Base-by-base conservation (phyloP, 2,888 invertebrate species). In the Leptopilina syphax region DNA sequence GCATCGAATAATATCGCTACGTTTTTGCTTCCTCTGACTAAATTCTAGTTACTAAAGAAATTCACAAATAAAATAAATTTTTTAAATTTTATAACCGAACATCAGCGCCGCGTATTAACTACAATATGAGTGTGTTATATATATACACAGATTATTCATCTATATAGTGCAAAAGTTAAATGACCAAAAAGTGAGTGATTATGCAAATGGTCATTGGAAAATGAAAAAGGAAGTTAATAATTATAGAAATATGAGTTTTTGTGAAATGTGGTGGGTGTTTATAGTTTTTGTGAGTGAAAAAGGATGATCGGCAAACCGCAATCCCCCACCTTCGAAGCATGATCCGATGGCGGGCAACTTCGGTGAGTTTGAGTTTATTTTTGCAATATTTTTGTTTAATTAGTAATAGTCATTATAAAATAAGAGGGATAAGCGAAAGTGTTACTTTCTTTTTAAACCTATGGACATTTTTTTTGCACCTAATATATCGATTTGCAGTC, bases 331-430 rank as follows among this genome's bases (percentile, higher is more conserved):
- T 50, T 13, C n/a, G 10, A 27, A n/a, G 24, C 50, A 7, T 1
- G 60, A 60, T 60, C 60, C 8, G 13, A 13, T 73, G 70, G 70
- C 70, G 70, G 27, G 70, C 27, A 73, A 73, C 27, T 54, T 73
- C 50, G 24, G 70, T 73, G 27, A 54, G 70, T 70, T 54, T 27
- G 70, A 70, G 54, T 70, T 70, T 27, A 27, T 34, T 70, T 54
- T 54, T 50, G 50, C 18, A 54, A 13, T 8, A 27, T 18, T 60
- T 18, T 4, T 50, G 12, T 34, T 27, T 54, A 27, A 54, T 7
- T 8, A 27, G n/a, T 5, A 50, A 8, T 47, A 6, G 5, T 12
- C 1, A 1, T 24, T 24, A 12, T 6, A 27, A 9, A 10, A 10
- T 27, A 24, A 13, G 4, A 54, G 24, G 1, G 13, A 70, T 13